Evolutionary conservation across 2,113 vertebrate genomes (phyloP).

Genomic region (Rousettus leschenaultii): DNA sequence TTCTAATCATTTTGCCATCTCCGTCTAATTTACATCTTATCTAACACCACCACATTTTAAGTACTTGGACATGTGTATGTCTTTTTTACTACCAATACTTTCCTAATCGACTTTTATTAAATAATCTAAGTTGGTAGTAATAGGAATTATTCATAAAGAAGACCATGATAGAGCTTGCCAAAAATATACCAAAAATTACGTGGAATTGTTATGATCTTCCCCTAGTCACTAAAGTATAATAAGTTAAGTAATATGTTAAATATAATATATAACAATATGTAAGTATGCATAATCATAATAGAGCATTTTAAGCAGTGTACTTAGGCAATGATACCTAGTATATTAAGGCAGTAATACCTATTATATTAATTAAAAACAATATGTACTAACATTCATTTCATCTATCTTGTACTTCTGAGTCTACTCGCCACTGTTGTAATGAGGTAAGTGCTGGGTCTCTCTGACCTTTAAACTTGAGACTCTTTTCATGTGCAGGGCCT

Average conservation of each 20-base stretch:
- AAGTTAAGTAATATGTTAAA: neutral
- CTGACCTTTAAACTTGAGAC: neutral
- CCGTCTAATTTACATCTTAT: neutral
- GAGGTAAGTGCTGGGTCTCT: neutral
- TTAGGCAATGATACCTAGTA: neutral
- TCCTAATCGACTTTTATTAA: neutral
- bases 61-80: neutral
- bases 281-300: neutral
- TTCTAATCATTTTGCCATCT: neutral
- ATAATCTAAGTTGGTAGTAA: neutral
- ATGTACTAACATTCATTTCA: slow-evolving; percentile 12
- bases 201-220: neutral
- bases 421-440: neutral
- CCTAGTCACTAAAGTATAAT: neutral
- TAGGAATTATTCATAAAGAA: neutral
- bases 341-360: neutral
- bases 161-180: neutral
- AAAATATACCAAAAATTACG: neutral
- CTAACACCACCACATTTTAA: neutral
- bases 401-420: slow-evolving; percentile 1
- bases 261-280: neutral
- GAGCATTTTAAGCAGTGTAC: neutral
- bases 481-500: neutral
- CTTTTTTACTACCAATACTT: neutral
- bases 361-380: neutral